Conservation (phyloP, 2,888 invertebrate species). For the Villa cingulata region DNA sequence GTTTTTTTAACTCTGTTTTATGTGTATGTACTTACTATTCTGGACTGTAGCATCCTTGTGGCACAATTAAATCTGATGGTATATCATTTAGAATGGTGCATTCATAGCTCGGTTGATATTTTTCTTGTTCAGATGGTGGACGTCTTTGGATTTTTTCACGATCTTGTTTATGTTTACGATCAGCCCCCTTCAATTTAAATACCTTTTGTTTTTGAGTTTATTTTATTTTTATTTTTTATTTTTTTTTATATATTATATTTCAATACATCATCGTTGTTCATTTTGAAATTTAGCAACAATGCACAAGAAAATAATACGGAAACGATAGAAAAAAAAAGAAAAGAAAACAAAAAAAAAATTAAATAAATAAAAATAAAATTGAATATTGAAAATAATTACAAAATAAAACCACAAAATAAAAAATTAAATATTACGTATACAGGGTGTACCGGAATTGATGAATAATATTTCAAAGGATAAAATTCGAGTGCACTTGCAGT, state of each 20-base stretch:
- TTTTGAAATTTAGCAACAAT: too few species aligned
- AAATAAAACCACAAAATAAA: too few species aligned
- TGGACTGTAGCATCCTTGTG: slow-evolving; percentile 32
- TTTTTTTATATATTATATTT: too few species aligned
- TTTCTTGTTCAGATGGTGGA: slow-evolving; percentile 70
- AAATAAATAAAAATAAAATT: too few species aligned
- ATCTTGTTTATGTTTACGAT: slow-evolving; percentile 94
- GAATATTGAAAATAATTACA: not conserved
- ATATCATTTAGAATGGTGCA: slow-evolving; percentile 88
- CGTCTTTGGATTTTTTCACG: slow-evolving; percentile 83
- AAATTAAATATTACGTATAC: too few species aligned
- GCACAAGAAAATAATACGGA: too few species aligned
- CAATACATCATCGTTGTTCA: too few species aligned
- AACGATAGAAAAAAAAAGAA: not conserved
- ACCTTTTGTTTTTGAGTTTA: slow-evolving; percentile 34
- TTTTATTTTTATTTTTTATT: too few species aligned
- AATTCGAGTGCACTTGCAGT: too few species aligned
- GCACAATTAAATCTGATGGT: slow-evolving; percentile 34
- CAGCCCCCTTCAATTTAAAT: slow-evolving; percentile 87
- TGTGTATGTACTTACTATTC: slow-evolving; percentile 31
- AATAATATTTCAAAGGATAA: too few species aligned
- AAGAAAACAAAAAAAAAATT: not conserved
- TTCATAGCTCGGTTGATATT: slow-evolving; percentile 90
- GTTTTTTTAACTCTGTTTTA: too few species aligned
- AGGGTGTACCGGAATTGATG: too few species aligned